Percentiles rank a stretch among this genome's conserved stretches.
Conservation (phyloP, 2,113 vertebrate species). For the Pithys albifrons region DNA sequence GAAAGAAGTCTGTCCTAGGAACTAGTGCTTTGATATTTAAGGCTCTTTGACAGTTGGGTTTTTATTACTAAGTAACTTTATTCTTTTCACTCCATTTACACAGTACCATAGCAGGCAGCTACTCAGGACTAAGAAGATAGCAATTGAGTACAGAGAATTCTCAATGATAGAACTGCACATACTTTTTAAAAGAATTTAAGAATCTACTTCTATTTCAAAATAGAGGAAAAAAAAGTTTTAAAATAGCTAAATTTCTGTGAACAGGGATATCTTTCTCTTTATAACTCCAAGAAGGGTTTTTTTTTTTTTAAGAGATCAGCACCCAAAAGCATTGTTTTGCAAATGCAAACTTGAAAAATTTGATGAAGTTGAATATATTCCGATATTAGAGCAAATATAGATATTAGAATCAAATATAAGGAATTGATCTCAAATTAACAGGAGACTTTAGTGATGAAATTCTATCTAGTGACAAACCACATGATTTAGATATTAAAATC, state of each 20-base stretch:
- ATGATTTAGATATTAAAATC: not conserved
- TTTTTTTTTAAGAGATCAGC: accelerated
- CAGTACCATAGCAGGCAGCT: not conserved
- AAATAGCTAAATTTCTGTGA: not conserved
- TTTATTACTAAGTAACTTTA: not conserved
- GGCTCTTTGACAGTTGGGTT: not conserved
- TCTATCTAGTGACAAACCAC: not conserved
- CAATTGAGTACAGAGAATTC: not conserved
- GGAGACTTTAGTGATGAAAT: not conserved
- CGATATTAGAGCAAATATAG: not conserved
- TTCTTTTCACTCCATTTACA: not conserved
- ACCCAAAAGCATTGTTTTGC: not conserved
- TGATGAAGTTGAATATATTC: not conserved
- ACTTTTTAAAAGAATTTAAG: not conserved
- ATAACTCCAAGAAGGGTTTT: not conserved
- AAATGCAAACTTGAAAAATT: not conserved
- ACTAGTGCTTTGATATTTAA: not conserved
- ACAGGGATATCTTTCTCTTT: not conserved
- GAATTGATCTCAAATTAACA: not conserved
- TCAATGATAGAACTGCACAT: not conserved
- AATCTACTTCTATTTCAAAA: not conserved
- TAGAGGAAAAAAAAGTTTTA: not conserved
- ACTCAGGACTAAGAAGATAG: not conserved
- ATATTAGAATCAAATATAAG: not conserved
- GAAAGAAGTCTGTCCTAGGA: not conserved